These are phyloP conservation scores for Caenorhabditis sp. DNA, from an alignment of 2,888 invertebrate species.

Conservation along the genomic window DNA sequence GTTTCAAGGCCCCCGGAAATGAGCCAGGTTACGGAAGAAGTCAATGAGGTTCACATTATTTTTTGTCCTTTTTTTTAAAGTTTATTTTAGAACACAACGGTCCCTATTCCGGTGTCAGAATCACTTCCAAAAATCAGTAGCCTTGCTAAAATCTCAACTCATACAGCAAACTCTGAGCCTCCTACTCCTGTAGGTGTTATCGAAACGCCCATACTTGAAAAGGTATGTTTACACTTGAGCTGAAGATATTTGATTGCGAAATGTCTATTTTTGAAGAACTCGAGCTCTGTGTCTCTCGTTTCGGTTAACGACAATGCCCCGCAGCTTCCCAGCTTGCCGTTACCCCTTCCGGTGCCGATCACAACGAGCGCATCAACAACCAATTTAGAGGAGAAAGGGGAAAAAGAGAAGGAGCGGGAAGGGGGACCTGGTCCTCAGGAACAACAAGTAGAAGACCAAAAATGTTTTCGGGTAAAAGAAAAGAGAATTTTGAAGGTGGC, in stretches of 20 bases:
- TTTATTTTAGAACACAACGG: conserved; percentile 5
- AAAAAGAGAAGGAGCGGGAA: conserved; percentile 12
- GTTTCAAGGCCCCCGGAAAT: conserved; percentile 60
- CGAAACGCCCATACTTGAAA: conserved; percentile 69
- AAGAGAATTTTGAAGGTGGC: conserved; percentile 39
- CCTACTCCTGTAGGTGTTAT: conserved; percentile 50
- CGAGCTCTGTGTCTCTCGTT: conserved; percentile 62
- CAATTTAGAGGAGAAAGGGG: conserved; percentile 48
- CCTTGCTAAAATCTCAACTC: conserved; percentile 46
- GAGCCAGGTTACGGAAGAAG: conserved; percentile 56
- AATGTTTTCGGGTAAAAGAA: conserved; percentile 22
- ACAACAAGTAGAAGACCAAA: conserved; percentile 43
- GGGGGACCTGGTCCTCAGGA: conserved; percentile 27
- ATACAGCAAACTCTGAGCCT: conserved; percentile 47
- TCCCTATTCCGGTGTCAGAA: conserved; percentile 2
- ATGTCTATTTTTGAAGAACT: conserved; percentile 46
- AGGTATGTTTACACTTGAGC: conserved; percentile 50
- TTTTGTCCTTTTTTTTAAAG: not conserved
- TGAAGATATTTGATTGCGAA: conserved; percentile 14
- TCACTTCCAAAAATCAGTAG: conserved; percentile 46
- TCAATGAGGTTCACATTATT: conserved; percentile 51
- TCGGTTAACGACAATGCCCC: conserved; percentile 62
- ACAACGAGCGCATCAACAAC: conserved; percentile 56
- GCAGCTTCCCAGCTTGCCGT: conserved; percentile 60
- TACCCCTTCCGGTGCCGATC: conserved; percentile 63